Percentiles rank a stretch among this genome's conserved stretches.
Evolutionary conservation across 2,888 invertebrate species (phyloP).

Genomic region (Eledona agricola): DNA sequence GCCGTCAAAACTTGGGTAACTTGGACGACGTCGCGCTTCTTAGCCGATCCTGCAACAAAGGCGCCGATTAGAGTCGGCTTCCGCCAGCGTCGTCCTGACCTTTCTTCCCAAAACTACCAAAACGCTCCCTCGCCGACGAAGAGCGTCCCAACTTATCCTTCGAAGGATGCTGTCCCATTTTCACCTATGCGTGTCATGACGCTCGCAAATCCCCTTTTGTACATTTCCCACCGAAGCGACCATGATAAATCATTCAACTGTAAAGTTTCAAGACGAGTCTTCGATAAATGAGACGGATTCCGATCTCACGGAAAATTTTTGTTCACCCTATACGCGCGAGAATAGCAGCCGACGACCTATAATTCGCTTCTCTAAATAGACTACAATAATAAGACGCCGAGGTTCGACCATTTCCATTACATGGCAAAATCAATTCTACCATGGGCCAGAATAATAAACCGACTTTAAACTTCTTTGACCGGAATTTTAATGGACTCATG

Average conservation of each 20-base stretch:
- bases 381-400: conserved; percentile 17
- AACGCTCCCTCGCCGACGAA: conserved; percentile 72
- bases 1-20: conserved; percentile 59
- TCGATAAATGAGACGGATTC: conserved; percentile 8
- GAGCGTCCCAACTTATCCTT: conserved; percentile 77
- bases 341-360: conserved; percentile 28
- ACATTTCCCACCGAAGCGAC: too few species aligned
- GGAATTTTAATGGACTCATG: too few species aligned
- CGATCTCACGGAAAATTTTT: conserved; percentile 12
- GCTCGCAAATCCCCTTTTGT: too few species aligned
- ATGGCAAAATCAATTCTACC: too few species aligned
- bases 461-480: too few species aligned
- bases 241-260: conserved; percentile 27
- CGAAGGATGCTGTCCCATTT: conserved; percentile 81
- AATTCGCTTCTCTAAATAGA: conserved; percentile 31
- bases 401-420: too few species aligned
- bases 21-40: conserved; percentile 56
- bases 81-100: conserved; percentile 60
- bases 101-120: conserved; percentile 75
- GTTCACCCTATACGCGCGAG: conserved; percentile 5
- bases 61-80: background rate
- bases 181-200: conserved; percentile 44
- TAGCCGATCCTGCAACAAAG: conserved; percentile 55
- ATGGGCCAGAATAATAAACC: conserved; percentile 1
- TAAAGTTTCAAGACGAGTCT: conserved; percentile 12